These are phyloP conservation scores for Drosophila navojoa DNA, from an alignment of 1,140 invertebrate species.

Conservation along the genomic window DNA sequence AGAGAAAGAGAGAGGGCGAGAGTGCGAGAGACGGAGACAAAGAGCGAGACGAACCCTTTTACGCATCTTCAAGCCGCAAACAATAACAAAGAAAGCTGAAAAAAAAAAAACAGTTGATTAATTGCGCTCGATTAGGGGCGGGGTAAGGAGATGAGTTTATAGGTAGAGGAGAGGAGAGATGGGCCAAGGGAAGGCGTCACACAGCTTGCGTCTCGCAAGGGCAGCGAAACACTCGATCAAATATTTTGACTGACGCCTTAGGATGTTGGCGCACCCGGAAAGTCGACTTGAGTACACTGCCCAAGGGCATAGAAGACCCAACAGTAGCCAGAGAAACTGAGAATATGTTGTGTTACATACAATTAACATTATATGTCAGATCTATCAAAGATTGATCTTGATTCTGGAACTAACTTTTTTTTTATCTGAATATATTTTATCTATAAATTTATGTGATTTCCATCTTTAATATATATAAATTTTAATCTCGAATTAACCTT, in stretches of 20 bases:
- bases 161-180: not conserved
- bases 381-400: too few relatives aligned
- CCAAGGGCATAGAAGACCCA: too few relatives aligned
- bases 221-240: constrained; percentile 60
- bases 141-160: not conserved
- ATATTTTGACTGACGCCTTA: constrained; percentile 63
- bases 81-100: constrained; percentile 39
- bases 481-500: too few relatives aligned
- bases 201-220: constrained; percentile 19
- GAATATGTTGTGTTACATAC: too few relatives aligned
- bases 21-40: not conserved
- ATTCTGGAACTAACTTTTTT: too few relatives aligned
- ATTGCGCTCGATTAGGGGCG: constrained; percentile 32
- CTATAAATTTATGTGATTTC: too few relatives aligned
- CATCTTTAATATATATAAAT: too few relatives aligned
- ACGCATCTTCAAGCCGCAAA: constrained; percentile 27
- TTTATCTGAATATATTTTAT: too few relatives aligned
- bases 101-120: constrained; percentile 64
- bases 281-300: too few relatives aligned
- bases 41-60: constrained; percentile 51
- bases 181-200: not conserved
- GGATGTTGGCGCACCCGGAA: constrained; percentile 13
- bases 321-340: too few relatives aligned
- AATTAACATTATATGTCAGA: too few relatives aligned
- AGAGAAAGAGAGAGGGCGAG: constrained; percentile 2